phyloP scores from a whole-genome alignment of 2,113 vertebrate species.

The Atractosteus spatula region DNA sequence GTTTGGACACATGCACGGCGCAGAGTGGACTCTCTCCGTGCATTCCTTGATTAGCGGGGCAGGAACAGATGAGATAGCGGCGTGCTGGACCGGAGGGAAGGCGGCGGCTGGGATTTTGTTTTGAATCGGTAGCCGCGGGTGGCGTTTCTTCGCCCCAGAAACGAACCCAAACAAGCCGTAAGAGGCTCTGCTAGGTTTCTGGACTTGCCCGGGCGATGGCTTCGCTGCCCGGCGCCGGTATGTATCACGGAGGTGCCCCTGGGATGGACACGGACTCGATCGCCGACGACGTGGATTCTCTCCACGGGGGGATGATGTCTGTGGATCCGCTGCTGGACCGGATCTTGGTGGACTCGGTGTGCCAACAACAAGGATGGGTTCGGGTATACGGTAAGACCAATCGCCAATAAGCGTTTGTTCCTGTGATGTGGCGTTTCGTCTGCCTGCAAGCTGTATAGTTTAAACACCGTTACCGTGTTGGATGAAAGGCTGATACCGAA shows the following conservation, averaged over 20 bases:
- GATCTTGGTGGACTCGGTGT: conserved; percentile 81
- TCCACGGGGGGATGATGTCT: conserved; percentile 61
- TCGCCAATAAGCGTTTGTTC: too few species aligned
- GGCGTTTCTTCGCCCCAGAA: neutral
- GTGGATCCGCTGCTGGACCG: conserved; percentile 66
- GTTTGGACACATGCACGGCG: too few species aligned
- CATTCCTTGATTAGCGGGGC: neutral
- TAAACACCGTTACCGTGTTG: too few species aligned
- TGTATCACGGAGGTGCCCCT: conserved; percentile 56
- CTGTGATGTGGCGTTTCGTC: too few species aligned
- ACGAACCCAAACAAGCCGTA: too few species aligned
- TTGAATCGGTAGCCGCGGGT: neutral
- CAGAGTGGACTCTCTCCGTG: too few species aligned
- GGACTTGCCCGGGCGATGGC: conserved; percentile 50
- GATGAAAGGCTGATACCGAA: too few species aligned
- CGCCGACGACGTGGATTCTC: conserved; percentile 72
- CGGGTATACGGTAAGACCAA: conserved; percentile 80
- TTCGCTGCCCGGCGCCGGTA: conserved; percentile 39
- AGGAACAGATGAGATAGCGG: neutral
- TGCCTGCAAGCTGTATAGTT: too few species aligned
- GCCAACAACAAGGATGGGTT: conserved; percentile 90
- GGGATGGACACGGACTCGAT: conserved; percentile 67
- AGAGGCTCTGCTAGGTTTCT: conserved; percentile 15
- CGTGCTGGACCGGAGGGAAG: conserved; percentile 6
- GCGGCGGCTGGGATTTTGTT: conserved; percentile 16